Evolutionary conservation across 2,888 invertebrate genomes (phyloP), one percentile per base, ranked within the genome.

Genomic region (Euphydryas editha): DNA sequence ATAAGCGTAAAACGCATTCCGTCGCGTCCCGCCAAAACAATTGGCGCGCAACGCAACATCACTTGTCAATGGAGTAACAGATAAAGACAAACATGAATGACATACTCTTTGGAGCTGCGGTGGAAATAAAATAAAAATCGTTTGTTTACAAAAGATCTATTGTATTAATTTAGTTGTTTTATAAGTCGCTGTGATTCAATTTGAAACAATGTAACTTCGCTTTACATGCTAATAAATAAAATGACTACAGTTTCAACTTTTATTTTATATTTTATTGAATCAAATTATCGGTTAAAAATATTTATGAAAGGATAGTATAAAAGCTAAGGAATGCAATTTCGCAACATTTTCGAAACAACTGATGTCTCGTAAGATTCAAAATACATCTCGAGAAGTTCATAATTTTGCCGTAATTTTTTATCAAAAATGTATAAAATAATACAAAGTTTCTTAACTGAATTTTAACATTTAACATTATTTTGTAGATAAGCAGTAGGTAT

Each of bases 11-110:
- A 64, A 62, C 59, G 61, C 71, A 74, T 74, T 72, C 73, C 73
- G 46, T 44, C 65, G 68, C 72, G 75, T 74, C 69, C 79, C 82
- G 83, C 77, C 84, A 82, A 85, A 85, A 85, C 84, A 84, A 81
- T 78, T 73, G 74, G 70, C 79, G 75, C 77, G 76, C 73, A 72
- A 72, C 67, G 68, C 71, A 71, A 73, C 73, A 70, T 73, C 76
- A 75, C 76, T 51, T 71, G 71, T 75, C 75, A 74, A 72, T 73
- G 74, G 72, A 68, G 71, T 70, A 70, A 76, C 71, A 73, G 73
- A 71, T 67, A 71, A 69, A 75, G 69, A 73, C 73, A 73, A 72
- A 73, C 67, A 64, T 70, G 59, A 68, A 69, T 68, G 68, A 72
- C 68, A 70, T 65, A 67, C 70, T 67, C 71, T 66, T 67, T 54